Conservation (phyloP, 2,888 invertebrate species). For the Molorchus minor region DNA sequence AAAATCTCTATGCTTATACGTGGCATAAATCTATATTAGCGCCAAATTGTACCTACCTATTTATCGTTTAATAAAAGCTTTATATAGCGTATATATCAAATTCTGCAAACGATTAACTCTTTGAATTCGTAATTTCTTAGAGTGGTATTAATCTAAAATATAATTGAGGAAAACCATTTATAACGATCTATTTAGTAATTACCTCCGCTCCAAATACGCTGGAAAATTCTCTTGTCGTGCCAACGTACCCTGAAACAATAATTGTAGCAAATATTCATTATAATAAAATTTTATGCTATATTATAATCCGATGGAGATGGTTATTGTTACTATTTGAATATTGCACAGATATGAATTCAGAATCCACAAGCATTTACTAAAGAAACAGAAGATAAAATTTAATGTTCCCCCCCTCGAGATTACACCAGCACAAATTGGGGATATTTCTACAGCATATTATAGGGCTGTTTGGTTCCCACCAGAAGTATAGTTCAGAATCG, state of each 20-base stretch:
- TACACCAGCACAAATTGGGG: neutral
- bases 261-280: neutral
- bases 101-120: too few relatives aligned
- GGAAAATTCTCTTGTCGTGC: neutral
- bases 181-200: too few relatives aligned
- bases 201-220: neutral
- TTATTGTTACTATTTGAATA: neutral
- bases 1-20: too few relatives aligned
- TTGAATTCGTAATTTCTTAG: too few relatives aligned
- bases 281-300: neutral
- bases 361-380: neutral
- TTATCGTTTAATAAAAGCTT: neutral
- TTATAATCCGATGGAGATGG: neutral
- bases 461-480: too few relatives aligned
- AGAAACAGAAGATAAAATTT: neutral
- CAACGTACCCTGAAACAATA: slow-evolving; percentile 7
- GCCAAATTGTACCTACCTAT: neutral
- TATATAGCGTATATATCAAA: neutral
- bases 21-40: too few relatives aligned
- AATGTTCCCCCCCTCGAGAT: neutral
- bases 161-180: too few relatives aligned
- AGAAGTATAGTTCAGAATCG: too few relatives aligned
- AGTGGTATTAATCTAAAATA: too few relatives aligned
- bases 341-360: neutral
- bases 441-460: too few relatives aligned